Base-by-base conservation (phyloP, 2,888 invertebrate species). In the Tholera decimalis region DNA sequence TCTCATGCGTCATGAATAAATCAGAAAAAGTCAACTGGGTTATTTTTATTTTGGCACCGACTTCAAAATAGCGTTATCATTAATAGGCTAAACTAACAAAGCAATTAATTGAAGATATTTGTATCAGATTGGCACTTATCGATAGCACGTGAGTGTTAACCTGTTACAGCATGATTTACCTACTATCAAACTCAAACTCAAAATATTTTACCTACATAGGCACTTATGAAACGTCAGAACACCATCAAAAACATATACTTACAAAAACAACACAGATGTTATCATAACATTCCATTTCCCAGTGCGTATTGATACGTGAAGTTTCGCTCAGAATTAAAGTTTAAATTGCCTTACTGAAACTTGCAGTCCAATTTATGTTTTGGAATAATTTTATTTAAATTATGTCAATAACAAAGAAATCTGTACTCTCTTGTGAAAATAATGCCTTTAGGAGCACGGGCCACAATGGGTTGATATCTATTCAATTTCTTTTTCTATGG, bases 331-430 rank as follows among this genome's bases (percentile, higher is more conserved):
- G 79, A 83, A 74, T 65, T 51, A 60, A 87, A 87, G 83, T 87
- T 88, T 83, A 83, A 86, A 88, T 88, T 87, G 82, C 76, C 77
- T 86, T 73, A 61, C 53, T 60, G 33, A 75, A 83, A 77, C 71
- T 83, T 83, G 59, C 61, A 66, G 55, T 63, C 66, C 82, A 87
- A 85, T 85, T 83, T 84, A 80, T 82, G 77, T 79, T 83, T 81
- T 63, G 60, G 55, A 60, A 77, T 81, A 70, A 79, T 73, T 70
- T 73, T 35, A 71, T 58, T n/a, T 62, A 57, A 79, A 54, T 63
- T 35, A 64, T 30, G 5, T 54, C 56, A 47, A 39, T 47, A 18
- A 9, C 35, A 35, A 54, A 56, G 51, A 61, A 46, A 64, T 59
- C 37, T 46, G 41, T 28, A 11, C n/a, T 28, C 1, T 26, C 18